Conservation (phyloP, 2,113 vertebrate species). For the Hippocampus abdominalis region DNA sequence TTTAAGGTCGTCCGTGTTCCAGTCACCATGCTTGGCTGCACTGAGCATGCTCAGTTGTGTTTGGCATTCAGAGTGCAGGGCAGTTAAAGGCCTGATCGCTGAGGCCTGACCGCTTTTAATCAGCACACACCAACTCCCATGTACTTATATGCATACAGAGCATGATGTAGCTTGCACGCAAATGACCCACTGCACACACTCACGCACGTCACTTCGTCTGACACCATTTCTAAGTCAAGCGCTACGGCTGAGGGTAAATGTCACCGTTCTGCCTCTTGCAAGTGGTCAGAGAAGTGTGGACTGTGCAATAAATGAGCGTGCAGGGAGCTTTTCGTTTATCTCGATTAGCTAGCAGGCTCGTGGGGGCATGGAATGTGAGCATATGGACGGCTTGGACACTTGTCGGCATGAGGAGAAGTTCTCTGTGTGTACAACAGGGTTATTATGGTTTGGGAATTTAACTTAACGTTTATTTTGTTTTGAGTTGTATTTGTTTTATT, state of each 20-base stretch:
- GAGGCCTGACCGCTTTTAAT: constrained; percentile 74
- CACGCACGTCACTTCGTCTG: constrained; percentile 33
- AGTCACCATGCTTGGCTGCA: constrained; percentile 58
- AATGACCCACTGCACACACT: constrained; percentile 13
- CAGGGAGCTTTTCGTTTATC: constrained; percentile 51
- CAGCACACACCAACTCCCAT: constrained; percentile 51
- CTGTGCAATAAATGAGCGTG: constrained; percentile 34
- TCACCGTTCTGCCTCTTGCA: constrained; percentile 32
- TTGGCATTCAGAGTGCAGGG: constrained; percentile 68
- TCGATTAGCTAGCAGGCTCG: constrained; percentile 35
- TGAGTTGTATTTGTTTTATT: no score
- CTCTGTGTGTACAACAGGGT: neutral
- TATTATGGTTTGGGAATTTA: no score
- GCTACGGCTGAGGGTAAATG: constrained; percentile 49
- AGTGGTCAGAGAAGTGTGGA: constrained; percentile 21
- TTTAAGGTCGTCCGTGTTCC: constrained; percentile 40
- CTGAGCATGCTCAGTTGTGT: constrained; percentile 67
- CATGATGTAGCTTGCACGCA: constrained; percentile 16
- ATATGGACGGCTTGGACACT: constrained; percentile 35
- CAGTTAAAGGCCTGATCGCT: constrained; percentile 65
- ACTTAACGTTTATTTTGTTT: no score
- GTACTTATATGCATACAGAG: constrained; percentile 44
- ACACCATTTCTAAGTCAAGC: constrained; percentile 47
- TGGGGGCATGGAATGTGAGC: constrained; percentile 41
- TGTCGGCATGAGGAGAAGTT: constrained; percentile 2